Evolutionary conservation across 2,113 vertebrate genomes (phyloP).

Genomic region (Cyrtonyx montezumae): DNA sequence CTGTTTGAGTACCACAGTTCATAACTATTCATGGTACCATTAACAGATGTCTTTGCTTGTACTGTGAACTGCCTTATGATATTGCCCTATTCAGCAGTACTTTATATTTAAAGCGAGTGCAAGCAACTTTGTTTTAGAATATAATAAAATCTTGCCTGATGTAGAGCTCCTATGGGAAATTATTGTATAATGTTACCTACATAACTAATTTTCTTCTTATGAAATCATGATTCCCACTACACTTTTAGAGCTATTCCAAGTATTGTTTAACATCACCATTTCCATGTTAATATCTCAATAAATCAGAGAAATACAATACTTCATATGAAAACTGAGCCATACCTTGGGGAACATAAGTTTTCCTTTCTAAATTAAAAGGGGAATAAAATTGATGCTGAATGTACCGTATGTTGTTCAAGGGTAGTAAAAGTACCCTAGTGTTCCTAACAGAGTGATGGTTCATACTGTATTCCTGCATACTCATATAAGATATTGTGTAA

Average conservation of each 20-base stretch:
- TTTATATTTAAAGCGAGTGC: slow-evolving; percentile 66
- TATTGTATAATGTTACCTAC: slow-evolving; percentile 79
- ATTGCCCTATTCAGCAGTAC: slow-evolving; percentile 64
- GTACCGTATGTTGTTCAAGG: slow-evolving; percentile 20
- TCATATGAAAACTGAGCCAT: slow-evolving; percentile 66
- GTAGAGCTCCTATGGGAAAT: slow-evolving; percentile 72
- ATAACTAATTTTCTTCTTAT: slow-evolving; percentile 81
- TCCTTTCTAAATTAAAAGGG: slow-evolving; percentile 78
- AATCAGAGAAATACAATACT: slow-evolving; percentile 79
- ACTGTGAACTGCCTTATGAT: slow-evolving; percentile 61
- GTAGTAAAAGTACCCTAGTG: slow-evolving; percentile 19
- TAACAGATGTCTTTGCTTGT: slow-evolving; percentile 77
- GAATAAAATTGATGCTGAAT: slow-evolving; percentile 59
- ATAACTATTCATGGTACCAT: slow-evolving; percentile 75
- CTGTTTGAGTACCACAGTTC: slow-evolving; percentile 67
- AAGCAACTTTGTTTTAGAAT: slow-evolving; percentile 78
- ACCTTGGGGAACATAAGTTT: slow-evolving; percentile 73
- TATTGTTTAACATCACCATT: slow-evolving; percentile 83
- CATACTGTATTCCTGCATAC: not conserved
- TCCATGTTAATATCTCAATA: slow-evolving; percentile 81
- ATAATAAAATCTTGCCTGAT: slow-evolving; percentile 73
- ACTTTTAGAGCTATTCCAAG: slow-evolving; percentile 80
- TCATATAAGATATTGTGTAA: not conserved
- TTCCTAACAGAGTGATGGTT: not conserved
- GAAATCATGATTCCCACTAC: slow-evolving; percentile 79